Base-by-base conservation (phyloP, 2,113 vertebrate species). In the Glaucomys volans region DNA sequence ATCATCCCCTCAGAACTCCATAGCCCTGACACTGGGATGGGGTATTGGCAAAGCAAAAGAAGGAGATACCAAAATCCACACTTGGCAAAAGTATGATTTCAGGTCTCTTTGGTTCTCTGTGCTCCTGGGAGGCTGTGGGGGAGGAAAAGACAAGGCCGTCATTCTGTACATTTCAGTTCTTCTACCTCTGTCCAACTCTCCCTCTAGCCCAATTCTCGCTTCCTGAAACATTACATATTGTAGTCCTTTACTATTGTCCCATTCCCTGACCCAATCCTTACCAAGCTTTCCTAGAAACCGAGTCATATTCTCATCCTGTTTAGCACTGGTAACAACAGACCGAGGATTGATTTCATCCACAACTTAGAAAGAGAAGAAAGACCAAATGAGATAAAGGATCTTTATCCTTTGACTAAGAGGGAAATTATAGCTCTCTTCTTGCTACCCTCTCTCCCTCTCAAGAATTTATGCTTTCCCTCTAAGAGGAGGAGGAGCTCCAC, bases 321-420 rank as follows among this genome's bases (percentile, higher is more conserved):
- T 99, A 80, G 99, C 99, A 96, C 99, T 99, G 30, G 99, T 99
- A 93, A 99, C 98, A 97, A 99, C 94, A 69, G 99, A 99, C 42
- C 95, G 97, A 81, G 99, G 99, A 81, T 98, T 98, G 91, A 99
- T 92, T 98, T 99, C 99, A 91, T 98, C 98, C 50, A 99, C 97
- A 40, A 99, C 99, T 99, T 94, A 52, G 91, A 93, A 94, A 84
- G n/a, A 88, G 62, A 96, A 96, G 7, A 80, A 50, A 87, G 59
- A 87, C 20, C 35, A 57, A 22, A 40, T 76, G 9, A 80, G 83
- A 96, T 93, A 72, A 62, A 75, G 18, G 10, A 86, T 54, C 18
- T 93, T 94, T 59, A 75, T 59, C 44, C 32, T 54, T 79, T 82
- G 10, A 66, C 32, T 22, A 72, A 80, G 28, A 66, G 40, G 57